Evolutionary conservation across 2,797 vertebrate genomes (phyloP).

Genomic region (Caiman crocodilus): DNA sequence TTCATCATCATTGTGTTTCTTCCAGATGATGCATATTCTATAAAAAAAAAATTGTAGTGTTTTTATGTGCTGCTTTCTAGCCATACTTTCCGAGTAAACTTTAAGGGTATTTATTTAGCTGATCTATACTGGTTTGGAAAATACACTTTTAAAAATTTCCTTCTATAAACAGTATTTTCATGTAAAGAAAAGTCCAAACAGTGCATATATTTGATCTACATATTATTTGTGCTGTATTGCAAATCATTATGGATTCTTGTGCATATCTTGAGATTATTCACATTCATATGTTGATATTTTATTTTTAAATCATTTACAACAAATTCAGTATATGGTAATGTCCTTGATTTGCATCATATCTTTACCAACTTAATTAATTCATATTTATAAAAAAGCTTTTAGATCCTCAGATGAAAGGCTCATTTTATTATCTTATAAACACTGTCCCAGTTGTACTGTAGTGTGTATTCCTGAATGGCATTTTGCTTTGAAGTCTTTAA

Average conservation of each 20-base stretch:
- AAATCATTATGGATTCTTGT: constrained; percentile 14
- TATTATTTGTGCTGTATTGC: neutral
- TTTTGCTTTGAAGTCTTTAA: constrained; percentile 47
- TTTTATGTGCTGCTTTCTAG: constrained; percentile 20
- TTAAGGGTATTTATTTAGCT: constrained; percentile 28
- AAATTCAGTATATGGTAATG: constrained; percentile 24
- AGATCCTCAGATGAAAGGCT: constrained; percentile 28
- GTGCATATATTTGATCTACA: constrained; percentile 3
- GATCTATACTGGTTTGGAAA: constrained; percentile 38
- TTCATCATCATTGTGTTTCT: constrained; percentile 22
- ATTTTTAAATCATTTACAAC: constrained; percentile 27
- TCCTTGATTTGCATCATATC: constrained; percentile 30
- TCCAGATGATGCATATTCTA: constrained; percentile 56
- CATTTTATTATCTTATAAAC: constrained; percentile 33
- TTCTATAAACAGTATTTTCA: constrained; percentile 21
- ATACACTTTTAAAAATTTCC: neutral
- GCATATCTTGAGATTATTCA: constrained; percentile 25
- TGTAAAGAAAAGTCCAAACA: neutral
- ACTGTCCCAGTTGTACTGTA: constrained; percentile 35
- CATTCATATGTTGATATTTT: constrained; percentile 25
- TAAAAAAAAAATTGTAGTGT: constrained; percentile 43
- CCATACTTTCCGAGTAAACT: constrained; percentile 9
- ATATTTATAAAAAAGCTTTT: constrained; percentile 19
- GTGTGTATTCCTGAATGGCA: constrained; percentile 27
- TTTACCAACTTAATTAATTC: constrained; percentile 42